A percentile compares a stretch with the other conserved stretches of the same genome.
Evolutionary conservation across 2,888 invertebrate genomes (phyloP).

Genomic region (Amiota communis): DNA sequence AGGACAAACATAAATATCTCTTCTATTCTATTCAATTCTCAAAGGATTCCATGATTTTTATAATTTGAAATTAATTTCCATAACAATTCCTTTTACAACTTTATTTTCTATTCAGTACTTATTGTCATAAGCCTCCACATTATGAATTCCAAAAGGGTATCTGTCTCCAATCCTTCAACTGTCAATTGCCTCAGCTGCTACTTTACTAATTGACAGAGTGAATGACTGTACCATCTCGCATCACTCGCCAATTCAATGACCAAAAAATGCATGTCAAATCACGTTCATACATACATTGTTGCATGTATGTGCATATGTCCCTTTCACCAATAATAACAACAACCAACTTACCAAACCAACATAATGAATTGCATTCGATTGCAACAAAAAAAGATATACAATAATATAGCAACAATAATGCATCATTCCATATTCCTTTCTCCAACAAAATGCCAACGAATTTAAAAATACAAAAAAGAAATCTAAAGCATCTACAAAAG

Average conservation of each 20-base stretch:
- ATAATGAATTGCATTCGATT: slow-evolving; percentile 30
- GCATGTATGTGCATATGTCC: slow-evolving; percentile 36
- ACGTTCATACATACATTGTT: slow-evolving; percentile 35
- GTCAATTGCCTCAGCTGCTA: too few species aligned
- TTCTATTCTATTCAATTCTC: too few species aligned
- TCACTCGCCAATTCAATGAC: slow-evolving; percentile 6
- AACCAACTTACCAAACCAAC: too few species aligned
- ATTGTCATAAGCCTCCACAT: too few species aligned
- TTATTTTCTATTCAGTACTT: too few species aligned
- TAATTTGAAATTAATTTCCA: neutral
- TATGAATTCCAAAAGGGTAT: too few species aligned
- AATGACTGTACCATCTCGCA: slow-evolving; percentile 9
- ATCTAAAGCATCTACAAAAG: neutral
- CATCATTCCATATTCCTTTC: slow-evolving; percentile 32
- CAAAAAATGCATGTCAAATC: slow-evolving; percentile 36
- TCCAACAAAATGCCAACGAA: slow-evolving; percentile 29
- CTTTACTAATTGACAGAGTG: too few species aligned
- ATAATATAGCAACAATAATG: neutral
- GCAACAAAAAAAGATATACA: slow-evolving; percentile 8
- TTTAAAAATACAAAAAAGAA: slow-evolving; percentile 22
- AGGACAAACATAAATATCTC: too few species aligned
- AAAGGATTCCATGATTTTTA: too few species aligned
- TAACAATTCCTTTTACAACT: neutral
- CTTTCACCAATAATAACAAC: slow-evolving; percentile 33
- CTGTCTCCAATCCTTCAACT: too few species aligned